These are phyloP conservation scores for Rhyzopertha dominica DNA, from an alignment of 1,140 invertebrate genomes.

Conservation along the genomic window DNA sequence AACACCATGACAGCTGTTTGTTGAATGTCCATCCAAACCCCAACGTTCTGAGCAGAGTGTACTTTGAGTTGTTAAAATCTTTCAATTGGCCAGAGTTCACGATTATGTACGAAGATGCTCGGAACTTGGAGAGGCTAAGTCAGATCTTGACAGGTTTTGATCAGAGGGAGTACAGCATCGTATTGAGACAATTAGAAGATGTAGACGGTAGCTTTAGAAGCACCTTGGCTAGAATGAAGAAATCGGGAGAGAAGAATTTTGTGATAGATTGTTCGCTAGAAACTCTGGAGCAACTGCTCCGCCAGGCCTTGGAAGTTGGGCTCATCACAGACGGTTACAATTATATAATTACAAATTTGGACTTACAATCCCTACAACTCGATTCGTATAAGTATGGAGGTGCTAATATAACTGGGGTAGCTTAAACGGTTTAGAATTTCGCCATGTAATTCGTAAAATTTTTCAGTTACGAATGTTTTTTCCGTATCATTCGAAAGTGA, in stretches of 20 bases:
- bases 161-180: constrained; percentile 51
- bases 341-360: constrained; percentile 73
- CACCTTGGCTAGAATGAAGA: constrained; percentile 55
- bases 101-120: constrained; percentile 76
- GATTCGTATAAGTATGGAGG: constrained; percentile 77
- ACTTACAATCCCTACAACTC: constrained; percentile 75
- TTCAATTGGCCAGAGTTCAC: constrained; percentile 80
- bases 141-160: constrained; percentile 68
- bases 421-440: constrained; percentile 32
- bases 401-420: constrained; percentile 78
- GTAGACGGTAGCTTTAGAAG: constrained; percentile 53
- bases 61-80: constrained; percentile 64
- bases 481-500: neutral
- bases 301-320: constrained; percentile 75
- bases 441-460: constrained; percentile 3
- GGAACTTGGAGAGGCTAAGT: constrained; percentile 71
- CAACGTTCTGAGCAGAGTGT: constrained; percentile 60
- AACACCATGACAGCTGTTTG: constrained; percentile 56
- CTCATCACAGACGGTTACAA: constrained; percentile 71
- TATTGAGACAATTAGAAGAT: constrained; percentile 54
- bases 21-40: constrained; percentile 84
- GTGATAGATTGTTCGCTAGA: constrained; percentile 70
- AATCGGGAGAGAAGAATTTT: constrained; percentile 63
- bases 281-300: constrained; percentile 61
- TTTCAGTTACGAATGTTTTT: neutral